These are phyloP conservation scores for Gnatocerus cornutus DNA, from an alignment of 2,888 invertebrate species.

Conservation along the genomic window DNA sequence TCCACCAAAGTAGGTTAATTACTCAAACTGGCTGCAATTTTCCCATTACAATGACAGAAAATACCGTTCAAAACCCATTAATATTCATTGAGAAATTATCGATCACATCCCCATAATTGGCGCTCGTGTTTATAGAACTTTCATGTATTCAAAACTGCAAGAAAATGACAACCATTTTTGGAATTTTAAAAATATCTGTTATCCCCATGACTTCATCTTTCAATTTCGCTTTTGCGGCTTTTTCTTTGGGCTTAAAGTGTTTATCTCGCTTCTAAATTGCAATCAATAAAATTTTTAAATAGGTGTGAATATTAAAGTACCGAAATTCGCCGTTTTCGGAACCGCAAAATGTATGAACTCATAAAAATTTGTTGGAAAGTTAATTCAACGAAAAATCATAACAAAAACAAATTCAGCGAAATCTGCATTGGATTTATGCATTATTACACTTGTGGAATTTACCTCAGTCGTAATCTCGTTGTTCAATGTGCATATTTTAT, in stretches of 20 bases:
- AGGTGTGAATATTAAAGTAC: background rate
- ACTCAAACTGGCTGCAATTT: background rate
- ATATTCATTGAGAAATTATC: constrained; percentile 31
- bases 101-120: constrained; percentile 15
- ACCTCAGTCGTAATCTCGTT: constrained; percentile 35
- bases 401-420: background rate
- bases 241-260: background rate
- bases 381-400: background rate
- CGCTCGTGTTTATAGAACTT: constrained; percentile 13
- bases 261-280: background rate
- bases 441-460: constrained; percentile 16
- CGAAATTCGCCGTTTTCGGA: background rate
- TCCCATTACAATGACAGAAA: background rate
- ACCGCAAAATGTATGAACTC: constrained; percentile 5
- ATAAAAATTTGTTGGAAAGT: constrained; percentile 1
- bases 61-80: background rate
- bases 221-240: background rate
- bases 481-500: constrained; percentile 46
- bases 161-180: constrained; percentile 12
- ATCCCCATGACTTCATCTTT: background rate
- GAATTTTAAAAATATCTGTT: constrained; percentile 20
- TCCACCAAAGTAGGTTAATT: background rate
- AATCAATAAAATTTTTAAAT: constrained; percentile 10
- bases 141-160: constrained; percentile 13
- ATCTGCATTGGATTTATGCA: constrained; percentile 19